Conservation (phyloP, 1,140 invertebrate genomes). For the Delia radicum region DNA sequence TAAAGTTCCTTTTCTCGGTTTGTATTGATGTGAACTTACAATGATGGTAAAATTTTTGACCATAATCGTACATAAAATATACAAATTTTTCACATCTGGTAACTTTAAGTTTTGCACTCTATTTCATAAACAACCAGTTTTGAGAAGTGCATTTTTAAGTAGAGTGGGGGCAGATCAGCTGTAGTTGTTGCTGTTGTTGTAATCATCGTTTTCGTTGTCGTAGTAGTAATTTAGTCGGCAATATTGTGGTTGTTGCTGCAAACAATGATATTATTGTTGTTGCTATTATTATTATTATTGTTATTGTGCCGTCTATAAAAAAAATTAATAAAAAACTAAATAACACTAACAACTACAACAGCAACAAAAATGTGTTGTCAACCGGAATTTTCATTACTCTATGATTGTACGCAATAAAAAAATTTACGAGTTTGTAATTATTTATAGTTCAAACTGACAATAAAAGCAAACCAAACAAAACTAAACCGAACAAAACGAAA, state of each 20-base stretch:
- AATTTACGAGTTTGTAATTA: conserved; percentile 2
- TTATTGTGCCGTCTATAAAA: background rate
- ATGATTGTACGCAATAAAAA: background rate
- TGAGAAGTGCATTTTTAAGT: background rate
- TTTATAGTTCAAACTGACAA: background rate
- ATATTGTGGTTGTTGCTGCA: background rate
- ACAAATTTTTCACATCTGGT: background rate
- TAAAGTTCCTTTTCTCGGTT: too few species aligned
- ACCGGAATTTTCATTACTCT: conserved; percentile 4
- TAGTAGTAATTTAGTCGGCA: background rate
- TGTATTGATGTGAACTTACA: too few species aligned
- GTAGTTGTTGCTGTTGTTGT: background rate
- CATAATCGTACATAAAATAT: too few species aligned
- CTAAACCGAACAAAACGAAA: background rate
- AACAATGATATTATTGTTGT: background rate
- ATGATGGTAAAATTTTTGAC: too few species aligned
- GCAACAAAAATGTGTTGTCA: conserved; percentile 1
- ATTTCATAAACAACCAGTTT: background rate
- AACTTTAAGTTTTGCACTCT: background rate
- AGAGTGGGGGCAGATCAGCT: background rate
- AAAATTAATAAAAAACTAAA: background rate
- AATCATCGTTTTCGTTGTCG: background rate
- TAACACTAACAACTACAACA: background rate
- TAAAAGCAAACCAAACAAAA: background rate
- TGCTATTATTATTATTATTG: background rate